Evolutionary conservation across 2,888 invertebrate genomes (phyloP), one percentile per base, ranked within the genome.

Genomic region (Thymelicus sylvestris): DNA sequence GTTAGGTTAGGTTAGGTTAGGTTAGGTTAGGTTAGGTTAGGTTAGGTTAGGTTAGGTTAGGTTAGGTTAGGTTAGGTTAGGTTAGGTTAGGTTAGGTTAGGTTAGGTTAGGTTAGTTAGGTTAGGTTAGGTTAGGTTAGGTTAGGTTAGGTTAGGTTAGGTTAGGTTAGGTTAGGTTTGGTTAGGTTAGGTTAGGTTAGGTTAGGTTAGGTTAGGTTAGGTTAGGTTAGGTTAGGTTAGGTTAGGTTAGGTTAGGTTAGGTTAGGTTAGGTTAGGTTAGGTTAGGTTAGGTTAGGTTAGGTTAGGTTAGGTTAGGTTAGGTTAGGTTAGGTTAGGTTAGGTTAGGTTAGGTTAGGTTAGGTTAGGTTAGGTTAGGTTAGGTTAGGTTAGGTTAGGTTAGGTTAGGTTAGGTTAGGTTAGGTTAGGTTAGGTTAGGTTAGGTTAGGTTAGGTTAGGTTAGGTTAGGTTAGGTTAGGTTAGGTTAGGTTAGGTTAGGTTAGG

Each of bases 401-500:
- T 72, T 72, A 72, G 66, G 71, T 71, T 72, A 66, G 66, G 68
- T 69, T 72, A 73, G 73, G 73, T 73, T 73, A 71, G 73, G 73
- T 73, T 73, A 67, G 73, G 71, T 73, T 71, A 71, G 73, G 73
- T 73, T 71, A 73, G 73, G 73, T 73, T 73, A 73, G 73, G 73
- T 73, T 73, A 71, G 73, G 73, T 73, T 73, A 73, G 73, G 73
- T 73, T 73, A 73, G 73, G 73, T 71, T 73, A 71, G 67, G 73
- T 71, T 73, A 71, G 71, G 73, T 73, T 73, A 73, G 73, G 73
- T 73, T 71, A 67, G 73, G 73, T 73, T 71, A 65, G 67, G 73
- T 71, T 71, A 71, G 73, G 73, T 73, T 73, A 73, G 73, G 73
- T 73, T 73, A 73, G 71, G 71, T 71, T 73, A 73, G 73, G 73